Conservation (phyloP, 92 coral and sea anemone species). For the Scolanthus callimorphus region DNA sequence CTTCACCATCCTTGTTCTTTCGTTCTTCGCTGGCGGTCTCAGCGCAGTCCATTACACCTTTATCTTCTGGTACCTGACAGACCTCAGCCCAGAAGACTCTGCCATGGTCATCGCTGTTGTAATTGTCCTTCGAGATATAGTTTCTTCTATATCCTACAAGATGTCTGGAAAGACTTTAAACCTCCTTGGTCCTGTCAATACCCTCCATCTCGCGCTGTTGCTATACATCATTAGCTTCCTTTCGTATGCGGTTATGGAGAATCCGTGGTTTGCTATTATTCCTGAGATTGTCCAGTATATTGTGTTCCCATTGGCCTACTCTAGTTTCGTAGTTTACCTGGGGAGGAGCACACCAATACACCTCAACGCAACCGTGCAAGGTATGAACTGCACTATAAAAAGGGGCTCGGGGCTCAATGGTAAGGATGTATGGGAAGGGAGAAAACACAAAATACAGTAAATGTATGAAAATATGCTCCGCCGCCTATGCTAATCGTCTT, state of each 20-base stretch:
- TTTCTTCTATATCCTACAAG: conserved; percentile 38
- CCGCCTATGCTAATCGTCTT: too few relatives aligned
- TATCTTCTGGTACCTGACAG: conserved; percentile 40
- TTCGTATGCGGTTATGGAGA: conserved; percentile 35
- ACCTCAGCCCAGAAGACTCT: conserved; percentile 35
- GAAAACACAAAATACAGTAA: too few relatives aligned
- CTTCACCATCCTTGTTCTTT: conserved; percentile 22
- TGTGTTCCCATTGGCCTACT: conserved; percentile 35
- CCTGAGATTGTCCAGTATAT: conserved; percentile 36
- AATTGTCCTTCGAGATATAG: conserved; percentile 29
- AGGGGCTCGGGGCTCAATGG: too few relatives aligned
- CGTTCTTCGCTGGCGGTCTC: conserved; percentile 37
- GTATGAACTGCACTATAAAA: too few relatives aligned
- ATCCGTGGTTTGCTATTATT: conserved; percentile 35
- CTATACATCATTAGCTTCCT: conserved; percentile 33
- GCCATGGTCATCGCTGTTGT: conserved; percentile 37
- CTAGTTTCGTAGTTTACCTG: conserved; percentile 32
- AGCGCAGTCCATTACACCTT: conserved; percentile 31
- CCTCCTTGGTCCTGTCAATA: conserved; percentile 21
- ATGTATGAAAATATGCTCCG: too few relatives aligned
- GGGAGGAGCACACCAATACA: conserved; percentile 24
- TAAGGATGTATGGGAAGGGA: too few relatives aligned
- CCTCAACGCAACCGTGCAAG: conserved; percentile 35
- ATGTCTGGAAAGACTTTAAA: conserved; percentile 25
- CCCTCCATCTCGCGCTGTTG: conserved; percentile 27